A percentile compares a stretch with the other conserved stretches of the same genome.
These are phyloP conservation scores for Chrysemys picta DNA, from an alignment of 2,113 vertebrate species.

Conservation along the genomic window DNA sequence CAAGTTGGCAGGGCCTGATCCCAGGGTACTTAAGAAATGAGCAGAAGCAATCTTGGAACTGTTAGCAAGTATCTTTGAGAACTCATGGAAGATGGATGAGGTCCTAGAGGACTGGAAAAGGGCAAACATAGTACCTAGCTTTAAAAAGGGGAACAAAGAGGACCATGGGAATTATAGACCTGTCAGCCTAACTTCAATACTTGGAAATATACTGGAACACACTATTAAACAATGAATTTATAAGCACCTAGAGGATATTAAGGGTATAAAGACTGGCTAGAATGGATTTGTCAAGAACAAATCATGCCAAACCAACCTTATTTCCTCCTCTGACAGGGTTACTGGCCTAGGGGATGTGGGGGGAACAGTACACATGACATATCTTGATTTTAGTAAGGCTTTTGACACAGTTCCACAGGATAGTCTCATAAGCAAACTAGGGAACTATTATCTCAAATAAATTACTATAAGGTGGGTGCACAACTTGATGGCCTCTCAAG, in stretches of 20 bases:
- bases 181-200: not conserved
- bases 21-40: too few relatives aligned
- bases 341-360: not conserved
- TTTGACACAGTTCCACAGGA: not conserved
- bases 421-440: not conserved
- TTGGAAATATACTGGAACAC: not conserved
- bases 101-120: too few relatives aligned
- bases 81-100: too few relatives aligned
- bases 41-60: too few relatives aligned
- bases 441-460: not conserved
- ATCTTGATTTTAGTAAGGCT: not conserved
- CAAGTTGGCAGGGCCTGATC: too few relatives aligned
- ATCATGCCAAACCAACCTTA: not conserved
- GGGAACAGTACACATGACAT: not conserved
- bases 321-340: not conserved
- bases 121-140: too few relatives aligned
- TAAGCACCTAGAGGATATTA: not conserved
- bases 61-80: too few relatives aligned
- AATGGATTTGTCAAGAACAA: not conserved
- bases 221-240: not conserved
- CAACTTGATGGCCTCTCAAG: not conserved
- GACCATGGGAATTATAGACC: too few relatives aligned
- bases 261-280: not conserved
- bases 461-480: not conserved
- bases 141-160: too few relatives aligned